phyloP scores from a whole-genome alignment of 2,113 vertebrate species.

The Gallinago undulata region DNA sequence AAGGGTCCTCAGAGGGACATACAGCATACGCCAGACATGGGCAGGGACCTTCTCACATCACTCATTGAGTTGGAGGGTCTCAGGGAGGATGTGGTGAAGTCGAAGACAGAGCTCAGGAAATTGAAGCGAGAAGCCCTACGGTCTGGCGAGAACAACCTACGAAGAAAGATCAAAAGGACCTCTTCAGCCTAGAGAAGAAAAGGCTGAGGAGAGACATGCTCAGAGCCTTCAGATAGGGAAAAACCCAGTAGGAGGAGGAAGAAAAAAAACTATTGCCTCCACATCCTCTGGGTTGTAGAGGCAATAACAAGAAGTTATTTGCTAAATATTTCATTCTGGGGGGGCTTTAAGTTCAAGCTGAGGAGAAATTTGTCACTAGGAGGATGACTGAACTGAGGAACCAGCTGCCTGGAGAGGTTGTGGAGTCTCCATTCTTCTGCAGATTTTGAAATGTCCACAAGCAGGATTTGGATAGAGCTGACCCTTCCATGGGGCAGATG shows the following conservation, averaged over 20 bases:
- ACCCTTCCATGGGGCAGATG: too few relatives aligned
- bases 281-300: background rate
- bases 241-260: background rate
- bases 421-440: too few relatives aligned
- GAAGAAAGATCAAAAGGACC: background rate
- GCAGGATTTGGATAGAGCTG: too few relatives aligned
- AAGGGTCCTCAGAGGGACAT: background rate
- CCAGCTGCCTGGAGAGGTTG: background rate
- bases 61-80: background rate
- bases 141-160: background rate
- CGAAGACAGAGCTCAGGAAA: background rate
- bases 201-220: background rate
- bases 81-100: rapidly evolving
- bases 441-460: too few relatives aligned
- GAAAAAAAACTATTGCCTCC: background rate
- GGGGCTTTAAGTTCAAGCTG: background rate
- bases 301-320: background rate
- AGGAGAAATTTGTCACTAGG: background rate
- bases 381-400: background rate
- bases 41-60: background rate
- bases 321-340: background rate
- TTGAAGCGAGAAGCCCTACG: background rate
- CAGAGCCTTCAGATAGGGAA: background rate
- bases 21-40: background rate
- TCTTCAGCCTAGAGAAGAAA: background rate